Conservation (phyloP, 2,797 vertebrate species). For the Carapus acus region DNA sequence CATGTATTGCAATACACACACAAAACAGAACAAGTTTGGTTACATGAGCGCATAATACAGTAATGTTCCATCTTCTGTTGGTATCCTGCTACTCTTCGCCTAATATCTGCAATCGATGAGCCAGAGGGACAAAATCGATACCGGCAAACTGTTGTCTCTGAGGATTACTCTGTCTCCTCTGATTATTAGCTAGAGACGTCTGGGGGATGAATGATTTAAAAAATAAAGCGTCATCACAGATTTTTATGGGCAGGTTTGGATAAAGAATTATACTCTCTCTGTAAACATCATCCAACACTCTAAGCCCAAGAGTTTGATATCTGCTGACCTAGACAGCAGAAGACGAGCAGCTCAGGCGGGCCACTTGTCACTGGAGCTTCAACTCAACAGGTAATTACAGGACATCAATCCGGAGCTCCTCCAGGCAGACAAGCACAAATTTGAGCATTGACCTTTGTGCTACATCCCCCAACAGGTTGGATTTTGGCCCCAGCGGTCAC, state of each 20-base stretch:
- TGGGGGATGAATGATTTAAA: no score
- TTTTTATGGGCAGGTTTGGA: no score
- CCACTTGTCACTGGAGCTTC: constrained; percentile 1
- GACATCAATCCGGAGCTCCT: constrained; percentile 16
- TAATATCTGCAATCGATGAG: constrained; percentile 21
- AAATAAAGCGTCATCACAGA: no score
- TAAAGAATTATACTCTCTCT: no score
- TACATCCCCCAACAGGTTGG: neutral
- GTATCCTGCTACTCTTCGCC: constrained; percentile 5
- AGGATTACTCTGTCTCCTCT: constrained; percentile 6
- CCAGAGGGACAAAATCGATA: constrained; percentile 16
- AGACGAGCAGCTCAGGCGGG: neutral
- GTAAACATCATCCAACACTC: no score
- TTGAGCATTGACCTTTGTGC: constrained; percentile 22
- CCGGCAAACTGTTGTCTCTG: constrained; percentile 19
- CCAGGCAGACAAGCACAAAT: constrained; percentile 14
- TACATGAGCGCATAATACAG: no score
- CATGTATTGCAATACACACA: no score
- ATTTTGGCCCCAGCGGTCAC: constrained; percentile 5
- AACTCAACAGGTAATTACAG: constrained; percentile 15
- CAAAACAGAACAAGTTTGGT: no score
- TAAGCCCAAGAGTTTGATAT: no score
- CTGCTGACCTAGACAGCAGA: neutral
- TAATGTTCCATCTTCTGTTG: no score
- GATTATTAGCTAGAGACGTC: neutral